Evolutionary conservation across 1,140 invertebrate genomes (phyloP).

Genomic region (Limonius californicus): DNA sequence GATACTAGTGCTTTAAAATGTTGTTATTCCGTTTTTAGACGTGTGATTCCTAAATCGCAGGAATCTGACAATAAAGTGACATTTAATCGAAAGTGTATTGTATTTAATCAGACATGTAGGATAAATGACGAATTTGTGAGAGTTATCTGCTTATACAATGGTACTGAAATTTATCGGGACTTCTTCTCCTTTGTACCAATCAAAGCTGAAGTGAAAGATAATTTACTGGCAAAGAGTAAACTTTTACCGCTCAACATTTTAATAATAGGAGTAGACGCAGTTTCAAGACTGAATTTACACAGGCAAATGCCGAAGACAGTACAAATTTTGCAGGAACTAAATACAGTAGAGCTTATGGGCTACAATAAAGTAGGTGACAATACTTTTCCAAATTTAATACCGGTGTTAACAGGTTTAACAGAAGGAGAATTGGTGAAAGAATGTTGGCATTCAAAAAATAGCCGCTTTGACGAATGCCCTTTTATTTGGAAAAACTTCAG

Average conservation of each 20-base stretch:
- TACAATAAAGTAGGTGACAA: conserved; percentile 83
- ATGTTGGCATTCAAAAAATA: conserved; percentile 53
- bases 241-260: conserved; percentile 58
- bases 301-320: conserved; percentile 71
- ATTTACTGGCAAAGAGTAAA: background rate
- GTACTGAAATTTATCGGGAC: conserved; percentile 58
- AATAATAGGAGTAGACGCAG: conserved; percentile 80
- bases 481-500: conserved; percentile 77
- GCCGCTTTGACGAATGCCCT: conserved; percentile 64
- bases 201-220: conserved; percentile 41
- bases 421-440: conserved; percentile 56
- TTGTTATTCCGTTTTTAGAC: conserved; percentile 60
- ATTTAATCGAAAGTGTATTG: conserved; percentile 47
- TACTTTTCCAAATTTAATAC: conserved; percentile 77
- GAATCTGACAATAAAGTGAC: conserved; percentile 47
- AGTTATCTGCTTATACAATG: conserved; percentile 55
- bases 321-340: conserved; percentile 56
- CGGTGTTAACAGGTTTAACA: conserved; percentile 64
- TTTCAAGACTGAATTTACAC: conserved; percentile 80
- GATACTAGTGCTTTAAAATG: conserved; percentile 51
- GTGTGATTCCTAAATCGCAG: conserved; percentile 48
- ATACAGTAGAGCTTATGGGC: conserved; percentile 66
- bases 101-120: conserved; percentile 46
- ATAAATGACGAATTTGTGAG: conserved; percentile 59
- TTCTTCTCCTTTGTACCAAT: conserved; percentile 64